Evolutionary conservation across 2,113 vertebrate species (phyloP), one percentile per base, ranked within the genome.

Genomic region (Cephalopholis sonnerati): DNA sequence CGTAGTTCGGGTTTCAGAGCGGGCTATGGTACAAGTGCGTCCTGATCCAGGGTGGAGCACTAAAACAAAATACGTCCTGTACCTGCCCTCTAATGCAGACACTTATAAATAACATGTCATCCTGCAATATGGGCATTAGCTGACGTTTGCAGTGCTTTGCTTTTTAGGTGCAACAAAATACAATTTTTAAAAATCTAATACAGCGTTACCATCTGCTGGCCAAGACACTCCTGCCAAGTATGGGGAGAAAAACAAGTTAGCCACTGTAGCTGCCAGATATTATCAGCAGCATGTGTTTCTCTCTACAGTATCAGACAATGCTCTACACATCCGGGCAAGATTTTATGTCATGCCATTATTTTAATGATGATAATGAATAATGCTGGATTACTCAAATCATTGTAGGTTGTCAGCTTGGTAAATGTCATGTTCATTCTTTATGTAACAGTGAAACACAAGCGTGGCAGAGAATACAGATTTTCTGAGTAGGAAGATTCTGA

Each of bases 181-280:
- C 36, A 53, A 73, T 64, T 44, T 44, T 44, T 57, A 55, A 24
- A 70, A 63, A 89, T 74, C 2, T 67, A 61, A 88, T 85, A 58
- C 70, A 27, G 44, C 18, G 7, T 57, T 59, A 77, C 73, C 72
- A 87, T 87, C 86, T 89, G 87, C 72, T 83, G 75, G 41, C 41
- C 29, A 27, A 41, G 36, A 55, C 51, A 32, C 41, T 44, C 36
- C 72, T 85, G 79, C 78, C 82, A 87, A 74, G 58, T 70, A 61
- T 12, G 20, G 24, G 48, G 32, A 50, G 62, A 53, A 73, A 81
- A 89, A 64, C 39, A 65, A 75, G 65, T 75, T 85, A 79, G 67
- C 59, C 41, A 16, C 41, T 55, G 53, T 48, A 36, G 63, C 84
- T 83, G 84, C 82, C 82, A 79, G 75, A 76, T 74, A 54, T 67